A percentile compares a stretch with the other conserved stretches of the same genome.
Conservation (phyloP, 2,113 vertebrate genomes). For the Herpailurus yagouaroundi region DNA sequence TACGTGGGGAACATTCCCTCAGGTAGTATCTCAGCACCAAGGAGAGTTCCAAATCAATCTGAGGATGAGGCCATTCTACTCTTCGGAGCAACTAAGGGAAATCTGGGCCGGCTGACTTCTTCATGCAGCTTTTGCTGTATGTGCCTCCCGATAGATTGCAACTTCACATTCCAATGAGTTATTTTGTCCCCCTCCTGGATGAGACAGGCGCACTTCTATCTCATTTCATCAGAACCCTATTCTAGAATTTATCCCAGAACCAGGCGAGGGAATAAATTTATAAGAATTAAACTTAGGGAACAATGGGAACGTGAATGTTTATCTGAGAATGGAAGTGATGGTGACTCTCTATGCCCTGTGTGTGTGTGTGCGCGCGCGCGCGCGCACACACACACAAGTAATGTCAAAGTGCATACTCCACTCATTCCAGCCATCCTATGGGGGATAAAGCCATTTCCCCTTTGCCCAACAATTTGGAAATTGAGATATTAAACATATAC, state of each 20-base stretch:
- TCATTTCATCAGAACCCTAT: background rate
- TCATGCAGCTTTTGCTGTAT: background rate
- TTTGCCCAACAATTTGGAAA: slow-evolving; percentile 19
- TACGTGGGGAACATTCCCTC: background rate
- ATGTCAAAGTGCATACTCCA: background rate
- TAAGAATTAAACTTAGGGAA: background rate
- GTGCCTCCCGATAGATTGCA: background rate
- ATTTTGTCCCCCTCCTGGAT: background rate
- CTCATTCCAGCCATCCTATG: background rate
- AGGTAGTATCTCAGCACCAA: slow-evolving; percentile 47
- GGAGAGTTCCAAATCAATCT: slow-evolving; percentile 10
- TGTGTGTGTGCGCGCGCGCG: too few species aligned
- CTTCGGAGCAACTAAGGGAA: background rate
- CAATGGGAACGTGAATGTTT: background rate
- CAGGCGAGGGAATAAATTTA: background rate
- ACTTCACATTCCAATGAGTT: background rate
- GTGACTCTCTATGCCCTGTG: background rate
- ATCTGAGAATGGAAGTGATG: background rate
- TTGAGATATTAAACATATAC: background rate
- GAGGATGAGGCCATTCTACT: background rate
- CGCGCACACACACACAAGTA: background rate
- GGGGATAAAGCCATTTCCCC: background rate
- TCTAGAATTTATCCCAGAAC: background rate
- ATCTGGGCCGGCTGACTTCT: background rate
- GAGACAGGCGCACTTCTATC: background rate